Conservation (phyloP, 1,140 invertebrate genomes). For the Lethrus apterus region DNA sequence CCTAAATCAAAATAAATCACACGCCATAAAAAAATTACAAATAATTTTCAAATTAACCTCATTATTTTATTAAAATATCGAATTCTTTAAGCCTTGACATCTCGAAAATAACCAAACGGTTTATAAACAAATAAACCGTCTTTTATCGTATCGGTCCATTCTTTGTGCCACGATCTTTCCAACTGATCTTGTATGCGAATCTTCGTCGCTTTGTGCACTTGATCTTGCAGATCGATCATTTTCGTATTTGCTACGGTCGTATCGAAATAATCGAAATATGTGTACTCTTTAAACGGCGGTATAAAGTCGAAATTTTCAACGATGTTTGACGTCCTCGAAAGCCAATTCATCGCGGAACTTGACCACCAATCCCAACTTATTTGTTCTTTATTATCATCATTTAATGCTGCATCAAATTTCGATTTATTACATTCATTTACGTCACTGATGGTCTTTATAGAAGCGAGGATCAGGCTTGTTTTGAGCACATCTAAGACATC, state of each 20-base stretch:
- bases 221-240: slow-evolving; percentile 31
- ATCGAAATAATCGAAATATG: slow-evolving; percentile 26
- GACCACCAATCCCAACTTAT: slow-evolving; percentile 45
- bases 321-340: slow-evolving; percentile 38
- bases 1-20: too few species aligned
- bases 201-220: slow-evolving; percentile 36
- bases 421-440: slow-evolving; percentile 8
- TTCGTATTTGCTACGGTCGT: slow-evolving; percentile 25
- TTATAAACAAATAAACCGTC: slow-evolving; percentile 10
- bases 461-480: slow-evolving; percentile 35
- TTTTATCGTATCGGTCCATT: slow-evolving; percentile 37
- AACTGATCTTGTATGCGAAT: slow-evolving; percentile 37
- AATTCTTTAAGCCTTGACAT: slow-evolving; percentile 4
- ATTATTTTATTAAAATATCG: too few species aligned
- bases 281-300: slow-evolving; percentile 14
- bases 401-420: slow-evolving; percentile 1
- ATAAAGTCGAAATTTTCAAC: slow-evolving; percentile 19
- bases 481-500: slow-evolving; percentile 32
- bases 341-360: slow-evolving; percentile 43
- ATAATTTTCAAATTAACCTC: too few species aligned
- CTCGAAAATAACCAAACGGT: slow-evolving; percentile 1
- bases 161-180: slow-evolving; percentile 38
- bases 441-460: slow-evolving; percentile 22
- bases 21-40: too few species aligned
- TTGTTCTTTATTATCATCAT: slow-evolving; percentile 13